Evolutionary conservation across 2,888 invertebrate genomes (phyloP).

Genomic region (Pycnomerus fuliginosus): DNA sequence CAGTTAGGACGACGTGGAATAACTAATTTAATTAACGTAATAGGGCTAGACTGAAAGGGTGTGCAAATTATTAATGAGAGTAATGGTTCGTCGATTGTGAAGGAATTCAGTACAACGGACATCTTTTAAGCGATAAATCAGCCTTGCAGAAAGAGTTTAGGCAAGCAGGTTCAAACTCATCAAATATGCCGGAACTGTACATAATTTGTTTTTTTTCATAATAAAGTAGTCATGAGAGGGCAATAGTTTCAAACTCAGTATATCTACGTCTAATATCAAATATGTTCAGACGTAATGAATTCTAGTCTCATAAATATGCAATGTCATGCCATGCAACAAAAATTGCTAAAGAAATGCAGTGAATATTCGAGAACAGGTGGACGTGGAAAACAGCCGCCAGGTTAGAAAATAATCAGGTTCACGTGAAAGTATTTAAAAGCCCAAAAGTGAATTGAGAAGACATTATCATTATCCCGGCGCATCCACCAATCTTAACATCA

Average conservation of each 20-base stretch:
- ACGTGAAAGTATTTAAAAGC: no score
- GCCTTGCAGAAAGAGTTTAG: no score
- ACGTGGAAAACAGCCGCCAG: no score
- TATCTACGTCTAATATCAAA: conserved; percentile 11
- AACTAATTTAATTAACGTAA: conserved; percentile 45
- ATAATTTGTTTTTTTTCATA: no score
- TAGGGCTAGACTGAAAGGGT: conserved; percentile 42
- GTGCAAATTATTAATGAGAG: conserved; percentile 43
- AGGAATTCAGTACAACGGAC: conserved; percentile 14
- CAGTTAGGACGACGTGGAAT: conserved; percentile 34
- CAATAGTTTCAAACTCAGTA: conserved; percentile 1
- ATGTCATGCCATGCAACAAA: conserved; percentile 9
- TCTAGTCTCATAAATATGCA: conserved; percentile 22
- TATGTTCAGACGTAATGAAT: conserved; percentile 20
- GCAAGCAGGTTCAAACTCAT: no score
- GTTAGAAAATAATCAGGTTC: no score
- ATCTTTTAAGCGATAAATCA: conserved; percentile 13
- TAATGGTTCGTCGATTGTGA: conserved; percentile 40
- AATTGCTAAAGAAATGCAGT: conserved; percentile 7
- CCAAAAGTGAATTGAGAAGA: no score
- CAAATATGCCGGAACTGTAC: no score
- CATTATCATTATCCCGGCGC: conserved; percentile 17
- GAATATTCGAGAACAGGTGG: conserved; percentile 3
- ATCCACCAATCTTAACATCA: conserved; percentile 14
- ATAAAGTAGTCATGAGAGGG: no score